Conservation (phyloP, 2,797 vertebrate genomes). For the Varecia variegata region DNA sequence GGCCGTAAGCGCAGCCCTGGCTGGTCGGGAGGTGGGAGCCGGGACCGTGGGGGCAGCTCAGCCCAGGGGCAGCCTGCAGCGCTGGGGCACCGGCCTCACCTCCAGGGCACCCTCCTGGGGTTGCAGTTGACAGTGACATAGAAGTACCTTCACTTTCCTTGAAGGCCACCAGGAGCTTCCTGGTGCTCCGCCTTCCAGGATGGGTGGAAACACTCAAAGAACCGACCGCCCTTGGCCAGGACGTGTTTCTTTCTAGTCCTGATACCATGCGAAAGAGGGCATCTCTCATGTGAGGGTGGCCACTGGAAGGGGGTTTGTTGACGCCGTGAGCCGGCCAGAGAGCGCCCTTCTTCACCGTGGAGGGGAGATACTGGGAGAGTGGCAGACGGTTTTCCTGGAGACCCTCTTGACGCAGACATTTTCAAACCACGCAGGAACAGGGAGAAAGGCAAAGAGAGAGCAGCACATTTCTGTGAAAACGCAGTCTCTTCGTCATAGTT, state of each 20-base stretch:
- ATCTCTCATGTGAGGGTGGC: background rate
- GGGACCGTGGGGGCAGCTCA: background rate
- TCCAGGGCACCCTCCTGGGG: background rate
- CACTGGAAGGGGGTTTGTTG: background rate
- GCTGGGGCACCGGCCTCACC: too few species aligned
- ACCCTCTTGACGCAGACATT: background rate
- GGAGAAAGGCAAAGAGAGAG: background rate
- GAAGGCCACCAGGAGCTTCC: background rate
- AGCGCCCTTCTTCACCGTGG: fast-evolving
- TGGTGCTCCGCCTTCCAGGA: background rate
- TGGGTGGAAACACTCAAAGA: background rate
- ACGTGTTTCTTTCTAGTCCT: background rate
- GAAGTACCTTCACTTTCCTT: background rate
- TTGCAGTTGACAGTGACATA: background rate
- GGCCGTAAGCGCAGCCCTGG: background rate
- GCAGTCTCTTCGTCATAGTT: background rate
- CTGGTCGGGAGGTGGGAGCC: background rate
- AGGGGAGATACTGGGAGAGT: background rate
- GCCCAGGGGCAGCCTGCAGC: background rate
- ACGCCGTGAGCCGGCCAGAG: background rate
- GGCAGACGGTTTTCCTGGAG: background rate
- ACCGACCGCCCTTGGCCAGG: background rate
- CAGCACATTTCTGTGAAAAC: background rate
- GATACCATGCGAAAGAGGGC: background rate
- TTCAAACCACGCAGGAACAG: background rate